phyloP scores from a whole-genome alignment of 2,888 invertebrate species.

The Beris chalybata region DNA sequence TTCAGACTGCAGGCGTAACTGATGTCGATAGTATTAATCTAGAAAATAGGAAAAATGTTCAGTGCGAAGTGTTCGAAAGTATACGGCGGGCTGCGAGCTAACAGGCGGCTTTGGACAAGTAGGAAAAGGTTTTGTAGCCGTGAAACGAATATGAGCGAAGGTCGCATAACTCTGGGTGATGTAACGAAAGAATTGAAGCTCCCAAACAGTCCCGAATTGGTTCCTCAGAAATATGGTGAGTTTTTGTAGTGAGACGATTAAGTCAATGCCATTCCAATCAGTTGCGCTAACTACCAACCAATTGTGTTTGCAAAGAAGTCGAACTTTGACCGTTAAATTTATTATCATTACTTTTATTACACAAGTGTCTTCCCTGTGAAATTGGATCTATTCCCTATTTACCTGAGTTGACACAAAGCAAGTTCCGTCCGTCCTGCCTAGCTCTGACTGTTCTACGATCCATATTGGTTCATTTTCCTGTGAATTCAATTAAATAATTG shows the following conservation, averaged over 20 bases:
- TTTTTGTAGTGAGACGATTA: background rate
- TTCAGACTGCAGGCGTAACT: too few relatives aligned
- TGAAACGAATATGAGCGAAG: constrained; percentile 42
- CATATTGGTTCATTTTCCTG: too few relatives aligned
- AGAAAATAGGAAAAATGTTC: constrained; percentile 1
- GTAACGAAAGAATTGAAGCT: constrained; percentile 66
- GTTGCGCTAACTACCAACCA: background rate
- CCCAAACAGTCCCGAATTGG: constrained; percentile 74
- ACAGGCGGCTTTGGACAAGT: background rate
- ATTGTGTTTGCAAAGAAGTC: too few relatives aligned
- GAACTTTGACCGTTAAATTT: constrained; percentile 1
- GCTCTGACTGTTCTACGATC: too few relatives aligned
- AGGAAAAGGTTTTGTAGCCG: background rate
- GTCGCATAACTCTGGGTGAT: constrained; percentile 67
- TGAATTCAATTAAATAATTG: too few relatives aligned
- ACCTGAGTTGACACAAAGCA: too few relatives aligned
- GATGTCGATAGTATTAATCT: too few relatives aligned
- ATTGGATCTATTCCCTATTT: too few relatives aligned
- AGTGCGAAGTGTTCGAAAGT: background rate
- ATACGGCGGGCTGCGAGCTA: background rate
- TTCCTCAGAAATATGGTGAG: constrained; percentile 64
- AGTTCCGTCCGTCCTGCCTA: too few relatives aligned
- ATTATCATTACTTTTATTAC: constrained; percentile 12
- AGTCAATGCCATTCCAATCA: background rate
- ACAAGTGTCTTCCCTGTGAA: too few relatives aligned